Evolutionary conservation across 2,797 vertebrate genomes (phyloP), one percentile per base, ranked within the genome.

Genomic region (Silurus lanzhouensis): DNA sequence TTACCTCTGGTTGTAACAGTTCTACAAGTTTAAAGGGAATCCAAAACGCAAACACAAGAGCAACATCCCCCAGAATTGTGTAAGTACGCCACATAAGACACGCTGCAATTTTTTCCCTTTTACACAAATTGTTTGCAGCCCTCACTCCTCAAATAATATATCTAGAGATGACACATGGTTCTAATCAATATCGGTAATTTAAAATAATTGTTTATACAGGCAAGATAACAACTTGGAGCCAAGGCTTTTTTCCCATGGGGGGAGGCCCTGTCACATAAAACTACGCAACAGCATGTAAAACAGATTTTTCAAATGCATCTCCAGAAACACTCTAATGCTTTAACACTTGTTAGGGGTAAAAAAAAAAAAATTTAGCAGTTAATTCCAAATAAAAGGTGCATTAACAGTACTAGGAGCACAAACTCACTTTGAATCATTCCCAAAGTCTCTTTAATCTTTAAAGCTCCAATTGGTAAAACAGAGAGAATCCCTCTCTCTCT

Each of bases 111-210:
- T 81, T 77, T 61, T 52, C 44, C 57, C 48, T 67, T 80, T 67
- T 67, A 81, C 55, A 79, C 14, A 87, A 87, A 83, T 84, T 2
- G 48, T 81, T 83, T 80, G 76, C 82, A 87, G 82, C 75, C n/a
- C 58, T 48, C 48, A 48, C 68, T 58, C 48, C 27, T 81, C 44
- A 80, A 66, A 67, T 67, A 80, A 81, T 83, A 87, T 58, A 38
- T 72, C 60, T 27, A 67, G 46, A 74, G 60, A 57, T 80, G 76
- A 80, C 60, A 67, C 31, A 87, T 84, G 76, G 67, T 81, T 84
- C 38, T 66, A 81, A 83, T 75, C 76, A 87, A 67, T 74, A 84
- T 46, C 46, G 15, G 68, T 83, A 60, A 83, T 87, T 75, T 87
- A 66, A 82, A 79, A 79, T 87, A 63, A 75, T 81, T 71, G n/a